phyloP scores from a whole-genome alignment of 2,888 invertebrate genomes.

The Lasioglossum villosulum region DNA sequence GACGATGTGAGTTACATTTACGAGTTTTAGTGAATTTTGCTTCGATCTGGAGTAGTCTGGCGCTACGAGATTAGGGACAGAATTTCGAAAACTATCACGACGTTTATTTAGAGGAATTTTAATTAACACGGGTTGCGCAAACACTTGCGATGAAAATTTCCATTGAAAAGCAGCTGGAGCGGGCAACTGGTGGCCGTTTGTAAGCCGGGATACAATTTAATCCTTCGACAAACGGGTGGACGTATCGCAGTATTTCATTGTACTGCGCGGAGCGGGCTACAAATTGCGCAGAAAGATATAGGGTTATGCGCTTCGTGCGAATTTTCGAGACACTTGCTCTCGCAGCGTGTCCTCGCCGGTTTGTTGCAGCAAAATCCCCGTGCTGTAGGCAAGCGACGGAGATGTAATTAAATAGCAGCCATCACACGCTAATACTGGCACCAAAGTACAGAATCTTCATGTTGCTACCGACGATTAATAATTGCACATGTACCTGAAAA shows the following conservation, averaged over 20 bases:
- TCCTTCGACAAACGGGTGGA: constrained; percentile 45
- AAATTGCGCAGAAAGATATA: constrained; percentile 31
- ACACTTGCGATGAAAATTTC: constrained; percentile 32
- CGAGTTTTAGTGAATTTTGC: background rate
- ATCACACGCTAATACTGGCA: background rate
- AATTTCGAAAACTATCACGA: background rate
- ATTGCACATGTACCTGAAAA: background rate
- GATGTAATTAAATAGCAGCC: background rate
- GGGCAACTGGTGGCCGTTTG: constrained; percentile 49
- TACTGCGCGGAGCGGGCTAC: background rate
- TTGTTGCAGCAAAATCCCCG: background rate
- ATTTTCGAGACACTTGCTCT: constrained; percentile 20
- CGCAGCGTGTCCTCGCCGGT: background rate
- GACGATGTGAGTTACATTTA: background rate
- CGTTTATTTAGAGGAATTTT: background rate
- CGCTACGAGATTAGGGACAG: background rate
- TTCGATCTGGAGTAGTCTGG: background rate
- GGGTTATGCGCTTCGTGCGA: background rate
- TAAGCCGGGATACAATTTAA: constrained; percentile 41
- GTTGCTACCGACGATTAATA: background rate
- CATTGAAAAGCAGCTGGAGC: constrained; percentile 19
- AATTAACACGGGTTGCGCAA: background rate
- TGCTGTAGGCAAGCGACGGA: background rate
- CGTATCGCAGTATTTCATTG: constrained; percentile 40
- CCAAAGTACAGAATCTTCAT: background rate